Conservation (phyloP, 2,113 vertebrate genomes). For the Tachysurus vachellii region DNA sequence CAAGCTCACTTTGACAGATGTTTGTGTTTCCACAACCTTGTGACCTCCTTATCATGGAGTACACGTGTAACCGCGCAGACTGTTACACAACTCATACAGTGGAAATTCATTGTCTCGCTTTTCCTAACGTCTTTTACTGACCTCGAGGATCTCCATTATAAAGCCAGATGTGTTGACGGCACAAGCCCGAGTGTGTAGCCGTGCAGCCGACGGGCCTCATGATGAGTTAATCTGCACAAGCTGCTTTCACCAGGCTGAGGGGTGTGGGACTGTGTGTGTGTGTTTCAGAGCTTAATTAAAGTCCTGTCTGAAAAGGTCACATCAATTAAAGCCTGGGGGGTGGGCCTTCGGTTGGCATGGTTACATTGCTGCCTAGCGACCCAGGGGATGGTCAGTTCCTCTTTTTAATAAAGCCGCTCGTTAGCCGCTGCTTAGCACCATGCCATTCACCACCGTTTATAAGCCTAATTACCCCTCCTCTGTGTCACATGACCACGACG, state of each 20-base stretch:
- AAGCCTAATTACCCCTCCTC: conserved; percentile 43
- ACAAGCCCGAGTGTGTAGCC: not conserved
- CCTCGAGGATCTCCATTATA: not conserved
- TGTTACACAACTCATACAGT: not conserved
- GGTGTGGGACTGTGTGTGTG: conserved; percentile 36
- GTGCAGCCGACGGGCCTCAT: conserved; percentile 22
- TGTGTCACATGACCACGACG: conserved; percentile 42
- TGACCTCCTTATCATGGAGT: not conserved
- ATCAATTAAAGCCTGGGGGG: conserved; percentile 79
- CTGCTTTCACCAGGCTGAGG: conserved; percentile 18
- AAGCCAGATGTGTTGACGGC: not conserved
- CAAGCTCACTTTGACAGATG: not conserved
- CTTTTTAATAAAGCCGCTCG: conserved; percentile 55
- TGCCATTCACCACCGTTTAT: conserved; percentile 35
- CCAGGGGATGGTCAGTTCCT: conserved; percentile 52
- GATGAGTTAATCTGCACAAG: conserved; percentile 31
- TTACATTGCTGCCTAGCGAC: conserved; percentile 70
- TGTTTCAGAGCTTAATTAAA: conserved; percentile 74
- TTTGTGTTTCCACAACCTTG: not conserved
- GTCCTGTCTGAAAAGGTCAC: conserved; percentile 79
- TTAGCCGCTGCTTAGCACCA: conserved; percentile 51
- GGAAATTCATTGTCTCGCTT: not conserved
- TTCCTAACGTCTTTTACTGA: not conserved
- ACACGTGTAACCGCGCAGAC: not conserved
- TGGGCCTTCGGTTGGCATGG: conserved; percentile 71